Base-by-base conservation (phyloP, 1,140 invertebrate genomes). In the Drosophila rhopaloa region DNA sequence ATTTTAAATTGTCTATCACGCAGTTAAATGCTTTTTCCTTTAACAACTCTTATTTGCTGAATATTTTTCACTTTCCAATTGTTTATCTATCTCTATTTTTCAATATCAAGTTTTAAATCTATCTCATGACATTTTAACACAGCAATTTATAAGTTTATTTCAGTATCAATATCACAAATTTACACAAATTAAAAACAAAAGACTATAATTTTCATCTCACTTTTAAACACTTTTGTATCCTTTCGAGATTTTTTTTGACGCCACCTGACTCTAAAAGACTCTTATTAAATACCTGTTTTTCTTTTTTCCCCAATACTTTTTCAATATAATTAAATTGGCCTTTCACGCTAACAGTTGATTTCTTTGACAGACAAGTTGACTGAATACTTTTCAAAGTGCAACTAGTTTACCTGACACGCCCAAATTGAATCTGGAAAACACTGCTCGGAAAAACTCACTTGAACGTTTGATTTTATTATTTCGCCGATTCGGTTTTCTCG, bases 321-420 rank as follows among this genome's bases (percentile, higher is more conserved):
- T 5, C 32, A 2, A 53, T 41, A 8, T 67, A 32, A 65, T 65
- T 37, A 24, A 65, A 67, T 65, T 68, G 29, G 65, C 47, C 67
- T 71, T 58, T 71, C 67, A 58, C 65, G 43, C 29, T 35, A 71
- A 68, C 29, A 40, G 53, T 35, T 70, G 51, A 40, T 71, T 35
- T 71, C 65, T 70, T 71, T 48, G 63, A 70, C 51, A 70, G 67
- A 6, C 60, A 32, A 43, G 32, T 63, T 55, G 51, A 46, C 60
- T 63, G 60, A 63, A 63, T 63, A 40, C 67, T n/a, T 41, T 68
- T 58, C 16, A 38, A 35, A 43, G 51, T 70, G 65, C 47, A 73
- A 73, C 70, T 73, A 73, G 70, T 73, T 73, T 73, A n/a, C n/a
- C 27, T 35, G 43, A 13, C 67, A 60, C 56, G 35, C 70, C 70